Conservation (phyloP, 2,888 invertebrate genomes). For the Campoletis raptor region DNA sequence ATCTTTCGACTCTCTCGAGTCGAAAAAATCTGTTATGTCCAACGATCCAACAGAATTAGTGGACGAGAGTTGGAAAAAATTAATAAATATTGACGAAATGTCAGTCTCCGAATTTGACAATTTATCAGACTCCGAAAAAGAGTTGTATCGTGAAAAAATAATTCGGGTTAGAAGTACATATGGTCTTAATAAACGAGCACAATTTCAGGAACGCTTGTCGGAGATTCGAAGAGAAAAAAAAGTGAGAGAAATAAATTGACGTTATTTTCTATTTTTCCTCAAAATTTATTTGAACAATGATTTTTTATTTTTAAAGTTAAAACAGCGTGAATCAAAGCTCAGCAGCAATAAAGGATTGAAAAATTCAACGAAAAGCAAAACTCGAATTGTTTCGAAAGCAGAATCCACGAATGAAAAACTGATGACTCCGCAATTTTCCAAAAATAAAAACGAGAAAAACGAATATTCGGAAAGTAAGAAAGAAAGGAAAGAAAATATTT, state of each 20-base stretch:
- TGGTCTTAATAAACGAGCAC: conserved; percentile 66
- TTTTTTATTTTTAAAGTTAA: conserved; percentile 7
- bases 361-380: conserved; percentile 44
- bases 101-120: conserved; percentile 74
- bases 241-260: conserved; percentile 46
- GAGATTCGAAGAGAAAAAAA: conserved; percentile 59
- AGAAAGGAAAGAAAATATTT: conserved; percentile 55
- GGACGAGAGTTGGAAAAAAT: conserved; percentile 52
- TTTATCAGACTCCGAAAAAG: conserved; percentile 74
- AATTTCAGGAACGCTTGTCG: conserved; percentile 66
- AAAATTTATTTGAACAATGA: not conserved
- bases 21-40: not conserved
- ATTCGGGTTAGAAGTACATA: conserved; percentile 70
- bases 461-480: conserved; percentile 54
- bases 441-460: conserved; percentile 48
- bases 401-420: conserved; percentile 50
- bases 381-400: conserved; percentile 12
- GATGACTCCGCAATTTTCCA: conserved; percentile 43
- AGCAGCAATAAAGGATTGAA: conserved; percentile 8
- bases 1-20: conserved; percentile 70
- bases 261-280: not conserved
- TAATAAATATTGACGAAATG: conserved; percentile 74
- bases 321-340: conserved; percentile 5
- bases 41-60: conserved; percentile 29
- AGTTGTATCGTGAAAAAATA: conserved; percentile 71